A percentile compares a stretch with the other conserved stretches of the same genome.
Conservation (phyloP, 2,113 vertebrate genomes). For the Bucco capensis region DNA sequence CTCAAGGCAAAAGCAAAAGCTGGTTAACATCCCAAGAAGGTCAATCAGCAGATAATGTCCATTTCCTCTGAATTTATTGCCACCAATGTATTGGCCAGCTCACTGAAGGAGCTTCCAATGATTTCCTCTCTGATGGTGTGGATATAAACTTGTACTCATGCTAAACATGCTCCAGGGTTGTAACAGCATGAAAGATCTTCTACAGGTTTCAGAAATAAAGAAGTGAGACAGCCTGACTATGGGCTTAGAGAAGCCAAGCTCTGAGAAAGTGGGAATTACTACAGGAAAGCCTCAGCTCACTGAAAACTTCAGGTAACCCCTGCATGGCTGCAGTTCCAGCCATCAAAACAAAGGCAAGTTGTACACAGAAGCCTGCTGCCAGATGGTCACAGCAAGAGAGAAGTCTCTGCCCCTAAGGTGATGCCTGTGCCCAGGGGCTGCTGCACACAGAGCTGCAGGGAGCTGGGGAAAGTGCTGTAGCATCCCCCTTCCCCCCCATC, state of each 20-base stretch:
- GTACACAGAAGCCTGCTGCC: background rate
- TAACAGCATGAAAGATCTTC: background rate
- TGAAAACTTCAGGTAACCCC: background rate
- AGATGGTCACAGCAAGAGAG: background rate
- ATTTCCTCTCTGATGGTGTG: background rate
- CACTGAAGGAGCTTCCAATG: background rate
- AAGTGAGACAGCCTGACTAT: background rate
- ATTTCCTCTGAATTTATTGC: slow-evolving; percentile 49
- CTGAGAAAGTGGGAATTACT: background rate
- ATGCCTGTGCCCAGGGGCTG: rapidly evolving
- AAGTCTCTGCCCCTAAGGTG: background rate
- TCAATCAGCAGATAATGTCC: slow-evolving; percentile 56
- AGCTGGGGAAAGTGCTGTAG: background rate
- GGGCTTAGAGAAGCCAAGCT: background rate
- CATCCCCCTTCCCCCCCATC: background rate
- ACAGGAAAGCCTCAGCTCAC: background rate
- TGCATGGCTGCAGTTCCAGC: background rate
- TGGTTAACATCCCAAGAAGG: slow-evolving; percentile 44
- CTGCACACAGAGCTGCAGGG: background rate
- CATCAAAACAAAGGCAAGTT: background rate
- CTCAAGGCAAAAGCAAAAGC: slow-evolving; percentile 52
- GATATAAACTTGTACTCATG: background rate
- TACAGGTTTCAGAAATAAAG: background rate
- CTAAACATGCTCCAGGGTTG: background rate
- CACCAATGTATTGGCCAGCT: background rate